Evolutionary conservation across 2,113 vertebrate species (phyloP).

Genomic region (Vireo altiloquus): DNA sequence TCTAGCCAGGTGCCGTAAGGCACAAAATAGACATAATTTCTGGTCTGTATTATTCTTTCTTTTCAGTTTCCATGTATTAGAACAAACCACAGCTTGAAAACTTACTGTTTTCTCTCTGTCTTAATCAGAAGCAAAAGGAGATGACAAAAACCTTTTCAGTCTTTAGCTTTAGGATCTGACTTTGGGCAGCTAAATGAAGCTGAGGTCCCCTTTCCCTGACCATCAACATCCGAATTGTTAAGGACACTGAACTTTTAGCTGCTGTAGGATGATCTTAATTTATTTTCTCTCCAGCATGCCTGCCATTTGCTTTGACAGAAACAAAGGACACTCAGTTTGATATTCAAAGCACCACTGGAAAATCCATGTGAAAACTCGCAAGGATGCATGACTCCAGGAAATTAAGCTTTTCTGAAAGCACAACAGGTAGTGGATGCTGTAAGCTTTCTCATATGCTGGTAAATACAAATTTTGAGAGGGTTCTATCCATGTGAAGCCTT

Average conservation of each 20-base stretch:
- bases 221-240: not conserved
- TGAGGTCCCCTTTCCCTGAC: not conserved
- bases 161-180: not conserved
- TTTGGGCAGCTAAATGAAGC: not conserved
- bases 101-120: not conserved
- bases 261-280: not conserved
- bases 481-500: not conserved
- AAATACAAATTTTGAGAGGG: not conserved
- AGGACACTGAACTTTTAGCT: not conserved
- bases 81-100: not conserved
- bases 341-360: not conserved
- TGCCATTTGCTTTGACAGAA: not conserved
- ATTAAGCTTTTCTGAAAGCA: not conserved
- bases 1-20: not conserved
- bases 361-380: not conserved
- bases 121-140: not conserved
- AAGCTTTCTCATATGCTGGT: not conserved
- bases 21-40: not conserved
- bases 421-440: not conserved
- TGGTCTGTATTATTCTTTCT: not conserved
- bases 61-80: not conserved
- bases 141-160: not conserved
- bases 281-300: not conserved
- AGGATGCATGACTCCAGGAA: not conserved
- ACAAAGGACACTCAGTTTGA: not conserved